These are phyloP conservation scores for Choloepus hoffmanni DNA, from an alignment of 2,113 vertebrate species.

Conservation along the genomic window DNA sequence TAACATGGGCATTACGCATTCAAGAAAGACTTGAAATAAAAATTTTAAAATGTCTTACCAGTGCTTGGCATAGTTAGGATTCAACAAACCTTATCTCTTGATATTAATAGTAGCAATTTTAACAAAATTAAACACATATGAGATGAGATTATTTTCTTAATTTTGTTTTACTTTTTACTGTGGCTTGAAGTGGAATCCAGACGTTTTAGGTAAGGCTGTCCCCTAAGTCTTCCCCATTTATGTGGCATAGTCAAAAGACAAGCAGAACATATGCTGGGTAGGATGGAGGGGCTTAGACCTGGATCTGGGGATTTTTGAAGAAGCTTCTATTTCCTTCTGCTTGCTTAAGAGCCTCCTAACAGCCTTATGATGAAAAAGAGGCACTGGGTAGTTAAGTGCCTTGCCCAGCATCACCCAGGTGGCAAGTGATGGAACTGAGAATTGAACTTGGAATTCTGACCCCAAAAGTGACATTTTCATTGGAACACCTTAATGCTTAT, in stretches of 20 bases:
- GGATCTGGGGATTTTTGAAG: background rate
- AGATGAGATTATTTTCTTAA: background rate
- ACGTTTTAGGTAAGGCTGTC: background rate
- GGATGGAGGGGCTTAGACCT: background rate
- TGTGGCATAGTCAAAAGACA: background rate
- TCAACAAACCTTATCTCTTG: constrained; percentile 21
- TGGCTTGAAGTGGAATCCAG: background rate
- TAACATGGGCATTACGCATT: background rate
- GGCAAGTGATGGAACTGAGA: background rate
- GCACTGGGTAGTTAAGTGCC: background rate
- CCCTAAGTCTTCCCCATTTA: background rate
- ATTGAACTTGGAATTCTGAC: background rate
- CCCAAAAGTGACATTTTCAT: background rate
- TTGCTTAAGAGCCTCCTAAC: background rate
- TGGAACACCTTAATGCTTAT: background rate
- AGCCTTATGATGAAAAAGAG: background rate
- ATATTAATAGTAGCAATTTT: constrained; percentile 1
- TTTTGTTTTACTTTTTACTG: background rate
- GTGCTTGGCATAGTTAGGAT: background rate
- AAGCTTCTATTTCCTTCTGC: constrained; percentile 8
- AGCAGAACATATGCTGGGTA: background rate
- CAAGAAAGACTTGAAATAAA: background rate
- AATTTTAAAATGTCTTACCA: constrained; percentile 7
- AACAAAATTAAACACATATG: background rate
- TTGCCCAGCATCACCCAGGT: background rate